Conservation (phyloP, 2,888 invertebrate genomes). For the Willowsia nigromaculata region DNA sequence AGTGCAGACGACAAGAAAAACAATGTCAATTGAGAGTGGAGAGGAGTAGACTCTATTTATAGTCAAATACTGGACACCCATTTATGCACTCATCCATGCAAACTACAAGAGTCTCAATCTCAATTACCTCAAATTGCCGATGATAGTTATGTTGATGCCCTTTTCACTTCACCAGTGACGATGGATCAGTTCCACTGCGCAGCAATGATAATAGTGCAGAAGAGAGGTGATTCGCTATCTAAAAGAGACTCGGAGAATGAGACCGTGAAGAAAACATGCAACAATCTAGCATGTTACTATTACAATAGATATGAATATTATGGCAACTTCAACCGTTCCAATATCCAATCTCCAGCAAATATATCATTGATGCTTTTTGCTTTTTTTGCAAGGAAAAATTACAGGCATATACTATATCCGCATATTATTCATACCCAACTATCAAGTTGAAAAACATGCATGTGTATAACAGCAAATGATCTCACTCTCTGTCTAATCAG, state of each 20-base stretch:
- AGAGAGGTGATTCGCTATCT: background rate
- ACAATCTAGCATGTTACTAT: background rate
- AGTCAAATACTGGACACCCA: background rate
- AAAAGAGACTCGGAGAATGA: background rate
- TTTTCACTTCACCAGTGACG: background rate
- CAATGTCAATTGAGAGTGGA: constrained; percentile 13
- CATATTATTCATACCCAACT: too few relatives aligned
- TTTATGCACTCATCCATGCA: background rate
- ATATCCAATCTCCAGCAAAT: too few relatives aligned
- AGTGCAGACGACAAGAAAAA: background rate
- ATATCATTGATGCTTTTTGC: too few relatives aligned
- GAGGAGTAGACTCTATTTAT: background rate
- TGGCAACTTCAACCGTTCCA: too few relatives aligned
- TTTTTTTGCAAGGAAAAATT: too few relatives aligned
- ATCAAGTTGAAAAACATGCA: too few relatives aligned
- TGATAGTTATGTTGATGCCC: constrained; percentile 8
- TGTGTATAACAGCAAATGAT: background rate
- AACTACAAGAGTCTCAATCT: background rate
- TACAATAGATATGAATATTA: too few relatives aligned
- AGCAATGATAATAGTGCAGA: too few relatives aligned
- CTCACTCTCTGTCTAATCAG: background rate
- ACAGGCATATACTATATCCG: too few relatives aligned
- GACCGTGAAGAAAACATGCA: background rate
- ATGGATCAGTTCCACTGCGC: background rate
- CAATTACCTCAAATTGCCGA: constrained; percentile 20